These are phyloP conservation scores for Hyposoter didymator DNA, from an alignment of 2,888 invertebrate species.

Conservation along the genomic window DNA sequence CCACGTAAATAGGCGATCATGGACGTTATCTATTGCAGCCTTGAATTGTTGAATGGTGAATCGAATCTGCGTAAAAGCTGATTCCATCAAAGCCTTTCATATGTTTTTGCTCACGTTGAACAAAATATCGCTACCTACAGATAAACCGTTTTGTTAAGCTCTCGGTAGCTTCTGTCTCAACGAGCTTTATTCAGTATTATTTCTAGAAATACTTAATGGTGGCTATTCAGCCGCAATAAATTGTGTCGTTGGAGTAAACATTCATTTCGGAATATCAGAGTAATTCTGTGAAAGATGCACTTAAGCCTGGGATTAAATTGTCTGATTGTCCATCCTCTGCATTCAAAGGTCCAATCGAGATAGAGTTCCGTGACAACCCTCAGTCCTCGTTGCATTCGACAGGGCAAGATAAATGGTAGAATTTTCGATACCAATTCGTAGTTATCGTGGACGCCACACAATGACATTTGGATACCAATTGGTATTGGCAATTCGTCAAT, in stretches of 20 bases:
- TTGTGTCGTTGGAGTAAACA: background rate
- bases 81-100: background rate
- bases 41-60: background rate
- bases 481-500: conserved; percentile 37
- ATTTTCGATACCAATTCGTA: background rate
- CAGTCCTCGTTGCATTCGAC: background rate
- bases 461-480: background rate
- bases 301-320: background rate
- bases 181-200: background rate
- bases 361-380: background rate
- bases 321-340: background rate
- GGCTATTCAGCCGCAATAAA: background rate
- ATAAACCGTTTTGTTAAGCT: background rate
- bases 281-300: background rate
- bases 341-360: background rate
- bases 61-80: background rate
- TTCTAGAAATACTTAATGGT: background rate
- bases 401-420: conserved; percentile 1
- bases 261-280: background rate
- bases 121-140: background rate
- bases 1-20: background rate
- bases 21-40: background rate
- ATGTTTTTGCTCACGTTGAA: background rate
- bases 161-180: background rate
- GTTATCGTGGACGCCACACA: background rate